Evolutionary conservation across 2,888 invertebrate species (phyloP), one percentile per base, ranked within the genome.

Genomic region (Ganaspis brasiliensis): DNA sequence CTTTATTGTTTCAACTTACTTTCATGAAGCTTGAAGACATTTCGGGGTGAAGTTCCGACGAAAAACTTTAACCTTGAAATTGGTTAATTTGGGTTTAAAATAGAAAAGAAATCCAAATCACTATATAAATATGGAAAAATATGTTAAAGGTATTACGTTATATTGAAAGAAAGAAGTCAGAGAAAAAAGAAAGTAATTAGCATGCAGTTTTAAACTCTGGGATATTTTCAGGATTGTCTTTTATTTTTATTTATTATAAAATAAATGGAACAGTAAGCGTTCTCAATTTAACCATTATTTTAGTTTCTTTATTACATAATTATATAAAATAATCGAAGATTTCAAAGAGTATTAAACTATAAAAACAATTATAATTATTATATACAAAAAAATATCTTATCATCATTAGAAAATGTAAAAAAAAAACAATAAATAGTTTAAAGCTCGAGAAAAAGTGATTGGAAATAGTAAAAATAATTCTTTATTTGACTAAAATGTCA

Each of bases 1-100:
- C 24, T 8, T 49, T 37, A 24, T 24, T 67, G 24, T 67, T 26
- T 67, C 45, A 67, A 45, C 67, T 67, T 45, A 45, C 45, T 67
- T 67, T 49, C 45, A 9, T 40, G 9, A 45, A 14, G 9, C 21
- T 49, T 49, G 67, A 26, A 67, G 67, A 21, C 14, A n/a, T 61
- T 37, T 67, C 24, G 24, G 67, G n/a, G 40, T 26, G 14, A 21
- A 67, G 40, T 67, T 67, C 45, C 26, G 56, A 56, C 14, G 21
- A 1, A 56, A 56, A 26, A 56, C 12, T 26, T 56, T 2, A 24
- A 56, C 16, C 19, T 52, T 52, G 52, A 52, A 52, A 52, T 19
- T 6, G 3, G 6, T 52, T 40, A 40, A 2, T 40, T 5, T 1
- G 12, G 2, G 12, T 5, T 0, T n/a, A n/a, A n/a, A 49, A 49